phyloP scores from a whole-genome alignment of 2,113 vertebrate species.

The Semnornis frantzii region DNA sequence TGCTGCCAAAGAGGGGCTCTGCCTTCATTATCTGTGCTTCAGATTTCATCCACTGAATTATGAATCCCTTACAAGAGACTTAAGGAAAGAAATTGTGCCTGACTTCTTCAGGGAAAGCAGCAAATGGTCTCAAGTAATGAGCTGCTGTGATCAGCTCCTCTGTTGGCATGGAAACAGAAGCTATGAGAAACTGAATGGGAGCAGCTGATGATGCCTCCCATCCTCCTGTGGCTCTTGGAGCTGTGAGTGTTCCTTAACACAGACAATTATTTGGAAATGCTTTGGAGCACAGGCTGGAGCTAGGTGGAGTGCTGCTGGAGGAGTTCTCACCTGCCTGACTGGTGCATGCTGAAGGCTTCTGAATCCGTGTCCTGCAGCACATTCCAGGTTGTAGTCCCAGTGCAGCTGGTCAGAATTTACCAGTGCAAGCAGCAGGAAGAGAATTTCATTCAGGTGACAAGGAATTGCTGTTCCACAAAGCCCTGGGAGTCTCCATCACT shows the following conservation, averaged over 20 bases:
- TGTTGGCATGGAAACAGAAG: conserved; percentile 60
- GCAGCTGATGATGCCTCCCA: conserved; percentile 1
- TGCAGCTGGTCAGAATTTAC: neutral
- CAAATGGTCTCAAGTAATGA: conserved; percentile 40
- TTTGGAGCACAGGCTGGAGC: neutral
- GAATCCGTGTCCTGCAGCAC: neutral
- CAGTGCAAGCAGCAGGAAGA: neutral
- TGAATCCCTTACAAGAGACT: conserved; percentile 39
- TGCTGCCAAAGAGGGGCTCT: conserved; percentile 20
- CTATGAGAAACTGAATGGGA: conserved; percentile 59
- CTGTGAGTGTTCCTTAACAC: neutral
- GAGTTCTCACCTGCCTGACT: neutral
- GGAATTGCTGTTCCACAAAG: neutral
- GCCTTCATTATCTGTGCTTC: conserved; percentile 59
- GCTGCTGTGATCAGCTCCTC: conserved; percentile 36
- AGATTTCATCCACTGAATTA: conserved; percentile 39
- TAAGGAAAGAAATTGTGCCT: neutral
- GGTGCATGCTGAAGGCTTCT: neutral
- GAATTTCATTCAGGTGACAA: neutral
- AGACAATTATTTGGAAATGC: neutral
- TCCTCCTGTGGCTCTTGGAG: neutral
- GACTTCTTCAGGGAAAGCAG: conserved; percentile 34
- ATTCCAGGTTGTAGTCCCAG: neutral
- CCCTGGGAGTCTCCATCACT: neutral
- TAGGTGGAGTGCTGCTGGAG: neutral